Evolutionary conservation across 2,888 invertebrate genomes (phyloP).

Genomic region (Pinctada fucata): DNA sequence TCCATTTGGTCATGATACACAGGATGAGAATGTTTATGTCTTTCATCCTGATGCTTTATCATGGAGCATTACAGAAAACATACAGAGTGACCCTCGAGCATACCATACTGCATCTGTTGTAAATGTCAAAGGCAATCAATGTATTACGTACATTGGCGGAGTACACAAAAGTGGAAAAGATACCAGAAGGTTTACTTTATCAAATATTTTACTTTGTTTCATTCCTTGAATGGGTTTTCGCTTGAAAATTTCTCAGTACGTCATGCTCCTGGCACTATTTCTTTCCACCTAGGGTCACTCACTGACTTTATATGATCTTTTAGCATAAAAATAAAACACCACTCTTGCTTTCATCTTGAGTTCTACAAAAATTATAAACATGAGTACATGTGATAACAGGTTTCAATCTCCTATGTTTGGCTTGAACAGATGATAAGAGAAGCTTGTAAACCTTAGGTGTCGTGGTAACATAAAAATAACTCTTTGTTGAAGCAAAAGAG

Average conservation of each 20-base stretch:
- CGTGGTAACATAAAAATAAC: neutral
- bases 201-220: neutral
- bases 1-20: neutral
- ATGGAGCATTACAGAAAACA: neutral
- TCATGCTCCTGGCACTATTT: neutral
- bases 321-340: neutral
- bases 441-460: neutral
- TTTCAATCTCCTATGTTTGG: neutral
- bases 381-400: neutral
- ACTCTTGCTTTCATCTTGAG: neutral
- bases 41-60: neutral
- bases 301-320: neutral
- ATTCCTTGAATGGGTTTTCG: neutral
- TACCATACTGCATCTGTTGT: neutral
- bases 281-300: neutral
- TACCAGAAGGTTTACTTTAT: too few species aligned
- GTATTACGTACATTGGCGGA: neutral
- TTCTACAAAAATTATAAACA: neutral
- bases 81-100: too few species aligned
- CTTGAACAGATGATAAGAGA: neutral
- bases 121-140: constrained; percentile 2
- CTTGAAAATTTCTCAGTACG: neutral
- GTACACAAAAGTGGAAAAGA: too few species aligned
- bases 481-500: neutral
- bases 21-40: neutral